Evolutionary conservation across 1,140 invertebrate genomes (phyloP), one percentile per base, ranked within the genome.

Genomic region (Rhysida immarginata): DNA sequence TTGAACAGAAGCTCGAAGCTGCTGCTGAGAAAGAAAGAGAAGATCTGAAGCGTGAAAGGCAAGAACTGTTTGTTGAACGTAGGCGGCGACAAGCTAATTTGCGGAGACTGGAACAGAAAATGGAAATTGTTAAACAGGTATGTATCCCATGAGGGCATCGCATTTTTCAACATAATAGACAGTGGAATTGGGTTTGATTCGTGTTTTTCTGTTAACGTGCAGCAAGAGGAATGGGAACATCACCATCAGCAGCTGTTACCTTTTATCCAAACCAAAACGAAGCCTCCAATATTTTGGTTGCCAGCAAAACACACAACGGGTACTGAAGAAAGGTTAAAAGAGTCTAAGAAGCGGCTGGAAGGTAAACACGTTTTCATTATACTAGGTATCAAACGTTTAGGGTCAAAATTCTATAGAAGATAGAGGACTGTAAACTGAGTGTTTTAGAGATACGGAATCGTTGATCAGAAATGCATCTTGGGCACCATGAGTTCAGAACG

Each of bases 1-100:
- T 97, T 26, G 93, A 96, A 69, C 82, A 86, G 57, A 91, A 94
- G 70, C 78, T 97, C 27, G 92, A 96, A 68, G 87, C 93, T 65
- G 87, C 87, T 65, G 87, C 87, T 45, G 77, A 84, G 52, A 77
- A 83, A 66, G 90, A 96, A 68, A 87, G 85, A 62, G 87, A 90
- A 64, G 80, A 85, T 63, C 73, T 94, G 26, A 82, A 83, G 65
- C 81, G 82, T 62, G 88, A 95, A 69, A 77, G 87, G 46, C 81
- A 88, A 67, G 82, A 87, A 59, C 69, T 96, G 42, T 93, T 94
- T 69, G 75, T 81, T 14, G 83, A 87, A 53, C 76, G 88, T 44
- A 87, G 88, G 67, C 79, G 83, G 56, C 89, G 93, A 67, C 84
- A 95, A 67, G 79, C 83, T 1, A 86, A 92, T 69, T 88, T 97